Conservation (phyloP, 2,797 vertebrate species). For the Pangasius sanitwongsei region DNA sequence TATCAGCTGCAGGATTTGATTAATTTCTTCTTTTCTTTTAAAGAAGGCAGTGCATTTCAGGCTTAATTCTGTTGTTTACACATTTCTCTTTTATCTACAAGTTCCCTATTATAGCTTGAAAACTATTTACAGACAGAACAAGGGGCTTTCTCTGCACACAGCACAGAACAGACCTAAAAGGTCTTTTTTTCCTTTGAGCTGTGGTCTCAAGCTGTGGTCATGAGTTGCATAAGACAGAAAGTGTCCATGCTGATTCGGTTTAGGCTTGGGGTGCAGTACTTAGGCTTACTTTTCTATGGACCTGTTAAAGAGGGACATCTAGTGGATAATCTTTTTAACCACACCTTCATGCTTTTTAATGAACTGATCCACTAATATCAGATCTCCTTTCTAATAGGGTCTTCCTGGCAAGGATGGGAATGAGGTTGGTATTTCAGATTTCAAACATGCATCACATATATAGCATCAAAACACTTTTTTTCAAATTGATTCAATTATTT, state of each 20-base stretch:
- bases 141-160: neutral
- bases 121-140: constrained; percentile 11
- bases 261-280: neutral
- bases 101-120: constrained; percentile 3
- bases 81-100: constrained; percentile 17
- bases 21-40: constrained; percentile 6
- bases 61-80: constrained; percentile 27
- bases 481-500: constrained; percentile 5
- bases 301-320: constrained; percentile 67
- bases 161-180: neutral
- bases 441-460: neutral
- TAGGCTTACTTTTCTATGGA: neutral
- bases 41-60: neutral
- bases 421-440: constrained; percentile 73
- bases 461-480: neutral
- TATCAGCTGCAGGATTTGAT: neutral
- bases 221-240: constrained; percentile 18
- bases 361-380: neutral
- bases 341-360: constrained; percentile 2
- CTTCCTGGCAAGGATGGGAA: constrained; percentile 81
- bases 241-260: neutral
- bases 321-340: constrained; percentile 59
- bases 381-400: constrained; percentile 71
- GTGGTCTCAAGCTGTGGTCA: constrained; percentile 28
- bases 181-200: neutral